Percentiles rank a stretch among this genome's conserved stretches.
Evolutionary conservation across 2,888 invertebrate genomes (phyloP).

Genomic region (Lepidocyrtinus sp.): DNA sequence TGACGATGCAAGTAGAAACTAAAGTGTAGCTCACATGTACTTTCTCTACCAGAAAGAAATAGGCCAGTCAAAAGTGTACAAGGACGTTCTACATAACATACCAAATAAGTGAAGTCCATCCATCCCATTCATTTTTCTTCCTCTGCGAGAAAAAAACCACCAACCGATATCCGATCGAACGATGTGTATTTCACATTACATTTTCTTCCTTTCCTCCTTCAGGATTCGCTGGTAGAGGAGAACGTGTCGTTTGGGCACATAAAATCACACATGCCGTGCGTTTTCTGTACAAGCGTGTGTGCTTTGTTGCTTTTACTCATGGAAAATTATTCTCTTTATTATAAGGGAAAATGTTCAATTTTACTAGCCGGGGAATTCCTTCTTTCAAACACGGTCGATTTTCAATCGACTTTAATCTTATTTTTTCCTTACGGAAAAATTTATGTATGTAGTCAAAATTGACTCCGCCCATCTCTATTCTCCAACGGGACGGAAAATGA

Average conservation of each 20-base stretch:
- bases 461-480: conserved; percentile 9
- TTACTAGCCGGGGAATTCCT: neutral
- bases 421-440: neutral
- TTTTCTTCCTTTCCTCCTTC: neutral
- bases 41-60: conserved; percentile 10
- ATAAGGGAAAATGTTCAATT: neutral
- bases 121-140: neutral
- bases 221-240: neutral
- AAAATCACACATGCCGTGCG: conserved; percentile 11
- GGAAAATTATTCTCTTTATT: neutral
- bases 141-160: conserved; percentile 9
- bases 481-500: neutral
- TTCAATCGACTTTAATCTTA: conserved; percentile 15
- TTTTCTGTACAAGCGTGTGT: neutral
- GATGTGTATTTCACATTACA: conserved; percentile 6
- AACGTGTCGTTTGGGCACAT: conserved; percentile 1
- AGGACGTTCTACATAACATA: neutral
- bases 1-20: conserved; percentile 9
- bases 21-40: neutral
- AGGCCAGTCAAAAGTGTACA: neutral
- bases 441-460: neutral
- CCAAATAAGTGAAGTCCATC: conserved; percentile 8
- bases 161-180: conserved; percentile 11
- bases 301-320: neutral
- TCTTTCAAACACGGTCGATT: neutral